Conservation (phyloP, 2,888 invertebrate species). For the Protodeltote pygarga region DNA sequence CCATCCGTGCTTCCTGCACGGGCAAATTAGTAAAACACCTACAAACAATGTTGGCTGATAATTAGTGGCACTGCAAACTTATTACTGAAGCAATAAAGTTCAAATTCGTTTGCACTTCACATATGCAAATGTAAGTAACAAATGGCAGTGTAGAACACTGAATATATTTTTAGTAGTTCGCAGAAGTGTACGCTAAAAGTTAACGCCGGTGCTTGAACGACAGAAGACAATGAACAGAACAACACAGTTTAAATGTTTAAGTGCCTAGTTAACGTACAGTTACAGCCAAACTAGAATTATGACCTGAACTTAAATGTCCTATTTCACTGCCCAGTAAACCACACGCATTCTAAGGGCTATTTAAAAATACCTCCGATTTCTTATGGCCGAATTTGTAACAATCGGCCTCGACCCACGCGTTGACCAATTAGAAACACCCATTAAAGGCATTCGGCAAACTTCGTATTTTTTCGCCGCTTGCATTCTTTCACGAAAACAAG, state of each 20-base stretch:
- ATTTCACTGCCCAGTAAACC: constrained; percentile 40
- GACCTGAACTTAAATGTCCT: constrained; percentile 42
- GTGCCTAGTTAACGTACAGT: constrained; percentile 70
- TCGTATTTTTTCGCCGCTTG: constrained; percentile 68
- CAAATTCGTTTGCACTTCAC: constrained; percentile 42
- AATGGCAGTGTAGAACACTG: constrained; percentile 63
- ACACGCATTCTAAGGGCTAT: constrained; percentile 36
- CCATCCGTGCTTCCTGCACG: constrained; percentile 85
- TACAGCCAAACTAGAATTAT: constrained; percentile 54
- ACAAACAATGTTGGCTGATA: constrained; percentile 64
- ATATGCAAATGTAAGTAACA: constrained; percentile 32
- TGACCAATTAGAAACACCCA: constrained; percentile 83
- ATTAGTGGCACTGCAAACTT: constrained; percentile 51
- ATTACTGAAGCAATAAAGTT: constrained; percentile 50
- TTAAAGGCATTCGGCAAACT: constrained; percentile 72
- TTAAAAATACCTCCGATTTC: constrained; percentile 24
- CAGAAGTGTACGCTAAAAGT: constrained; percentile 73
- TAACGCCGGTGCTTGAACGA: constrained; percentile 68
- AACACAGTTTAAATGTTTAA: constrained; percentile 67
- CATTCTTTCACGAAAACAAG: constrained; percentile 81
- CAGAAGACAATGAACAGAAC: constrained; percentile 77
- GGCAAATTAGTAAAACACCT: constrained; percentile 83
- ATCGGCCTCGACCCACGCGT: constrained; percentile 67
- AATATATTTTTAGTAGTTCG: constrained; percentile 83
- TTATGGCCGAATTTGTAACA: constrained; percentile 53